A percentile compares a stretch with the other conserved stretches of the same genome.
Conservation (phyloP, 2,113 vertebrate genomes). For the Erinaceus europaeus region DNA sequence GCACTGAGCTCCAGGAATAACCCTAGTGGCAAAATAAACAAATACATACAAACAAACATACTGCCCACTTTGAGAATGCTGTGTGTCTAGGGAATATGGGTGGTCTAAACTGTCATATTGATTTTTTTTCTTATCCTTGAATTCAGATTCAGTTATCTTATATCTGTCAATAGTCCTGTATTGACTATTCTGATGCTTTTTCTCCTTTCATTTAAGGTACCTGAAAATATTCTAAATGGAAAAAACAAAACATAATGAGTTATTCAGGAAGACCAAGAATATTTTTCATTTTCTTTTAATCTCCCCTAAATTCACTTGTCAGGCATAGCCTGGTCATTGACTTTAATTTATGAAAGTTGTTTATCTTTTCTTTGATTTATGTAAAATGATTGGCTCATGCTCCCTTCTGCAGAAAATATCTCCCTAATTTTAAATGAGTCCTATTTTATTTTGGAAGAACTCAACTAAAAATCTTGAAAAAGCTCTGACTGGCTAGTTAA, state of each 20-base stretch:
- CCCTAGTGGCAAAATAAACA: too few relatives aligned
- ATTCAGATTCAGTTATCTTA: background rate
- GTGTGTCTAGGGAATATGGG: too few relatives aligned
- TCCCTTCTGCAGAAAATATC: background rate
- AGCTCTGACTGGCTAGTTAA: background rate
- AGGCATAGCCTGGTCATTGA: background rate
- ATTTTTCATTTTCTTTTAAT: background rate
- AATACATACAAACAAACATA: too few relatives aligned
- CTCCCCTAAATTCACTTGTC: background rate
- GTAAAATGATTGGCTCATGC: background rate
- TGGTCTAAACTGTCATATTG: too few relatives aligned
- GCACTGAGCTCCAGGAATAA: too few relatives aligned
- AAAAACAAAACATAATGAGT: background rate
- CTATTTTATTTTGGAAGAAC: background rate
- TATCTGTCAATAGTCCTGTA: background rate
- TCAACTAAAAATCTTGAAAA: background rate
- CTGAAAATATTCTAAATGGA: background rate
- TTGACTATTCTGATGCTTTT: background rate
- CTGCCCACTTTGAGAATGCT: background rate
- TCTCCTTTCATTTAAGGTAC: background rate
- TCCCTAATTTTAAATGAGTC: background rate
- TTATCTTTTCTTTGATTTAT: background rate
- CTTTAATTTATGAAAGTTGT: background rate
- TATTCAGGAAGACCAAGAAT: background rate
- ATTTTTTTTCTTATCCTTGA: background rate